These are phyloP conservation scores for Epistrophe grossulariae DNA, from an alignment of 2,888 invertebrate species.

Conservation along the genomic window DNA sequence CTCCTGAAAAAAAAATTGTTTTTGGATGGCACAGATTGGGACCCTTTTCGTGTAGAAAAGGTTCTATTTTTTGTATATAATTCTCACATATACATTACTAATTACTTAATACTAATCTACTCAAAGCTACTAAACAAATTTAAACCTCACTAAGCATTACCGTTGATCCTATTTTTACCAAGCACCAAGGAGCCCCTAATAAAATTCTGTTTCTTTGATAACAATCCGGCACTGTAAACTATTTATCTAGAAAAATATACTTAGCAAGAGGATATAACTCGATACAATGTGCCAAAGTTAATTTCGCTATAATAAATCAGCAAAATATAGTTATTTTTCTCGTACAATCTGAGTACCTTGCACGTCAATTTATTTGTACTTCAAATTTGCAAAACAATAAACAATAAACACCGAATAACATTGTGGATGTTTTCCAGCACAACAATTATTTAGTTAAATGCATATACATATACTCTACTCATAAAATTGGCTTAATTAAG, in stretches of 20 bases:
- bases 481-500: slow-evolving; percentile 29
- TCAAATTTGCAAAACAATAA: slow-evolving; percentile 11
- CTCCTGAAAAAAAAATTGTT: too few relatives aligned
- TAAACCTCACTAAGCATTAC: too few relatives aligned
- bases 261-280: slow-evolving; percentile 7
- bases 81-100: too few relatives aligned
- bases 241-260: background rate
- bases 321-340: background rate
- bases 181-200: background rate
- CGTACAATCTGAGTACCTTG: background rate
- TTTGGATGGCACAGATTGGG: too few relatives aligned
- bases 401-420: slow-evolving; percentile 4
- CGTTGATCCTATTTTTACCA: too few relatives aligned
- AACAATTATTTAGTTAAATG: slow-evolving; percentile 17
- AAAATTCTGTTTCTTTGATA: background rate
- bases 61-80: too few relatives aligned
- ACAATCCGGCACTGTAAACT: background rate
- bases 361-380: background rate
- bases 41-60: too few relatives aligned
- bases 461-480: background rate
- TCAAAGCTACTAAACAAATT: too few relatives aligned
- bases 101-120: too few relatives aligned
- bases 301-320: background rate
- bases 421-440: slow-evolving; percentile 21
- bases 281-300: background rate